A percentile compares a stretch with the other conserved stretches of the same genome.
Evolutionary conservation across 2,888 invertebrate species (phyloP).

Genomic region (Harmothoe impar): DNA sequence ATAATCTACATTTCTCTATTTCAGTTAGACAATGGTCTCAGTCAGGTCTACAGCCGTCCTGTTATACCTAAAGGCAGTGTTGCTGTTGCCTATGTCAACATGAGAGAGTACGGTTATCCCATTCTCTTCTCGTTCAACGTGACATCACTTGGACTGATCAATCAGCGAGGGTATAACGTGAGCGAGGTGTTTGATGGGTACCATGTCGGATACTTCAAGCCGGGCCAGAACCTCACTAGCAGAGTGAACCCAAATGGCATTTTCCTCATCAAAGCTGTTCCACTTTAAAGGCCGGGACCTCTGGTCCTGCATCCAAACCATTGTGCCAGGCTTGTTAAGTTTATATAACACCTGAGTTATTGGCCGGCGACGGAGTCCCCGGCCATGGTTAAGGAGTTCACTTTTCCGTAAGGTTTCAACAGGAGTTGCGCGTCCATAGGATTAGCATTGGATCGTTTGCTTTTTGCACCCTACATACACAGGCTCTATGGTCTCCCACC

Average conservation of each 20-base stretch:
- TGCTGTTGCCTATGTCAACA: slow-evolving; percentile 77
- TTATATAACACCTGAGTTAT: too few relatives aligned
- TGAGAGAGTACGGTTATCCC: slow-evolving; percentile 73
- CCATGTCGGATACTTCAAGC: slow-evolving; percentile 72
- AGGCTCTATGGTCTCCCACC: too few relatives aligned
- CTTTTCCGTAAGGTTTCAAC: too few relatives aligned
- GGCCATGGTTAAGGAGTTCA: too few relatives aligned
- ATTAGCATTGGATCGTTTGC: too few relatives aligned
- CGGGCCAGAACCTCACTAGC: slow-evolving; percentile 69
- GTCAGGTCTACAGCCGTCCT: slow-evolving; percentile 95
- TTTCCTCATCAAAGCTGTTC: slow-evolving; percentile 65
- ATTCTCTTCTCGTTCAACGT: slow-evolving; percentile 69
- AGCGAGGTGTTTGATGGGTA: slow-evolving; percentile 77
- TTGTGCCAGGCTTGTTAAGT: too few relatives aligned
- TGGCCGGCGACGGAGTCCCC: too few relatives aligned
- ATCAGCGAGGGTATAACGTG: slow-evolving; percentile 74
- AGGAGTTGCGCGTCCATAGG: too few relatives aligned
- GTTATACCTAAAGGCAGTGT: slow-evolving; percentile 76
- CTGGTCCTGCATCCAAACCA: too few relatives aligned
- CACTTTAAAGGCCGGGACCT: too few relatives aligned
- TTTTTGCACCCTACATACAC: too few relatives aligned
- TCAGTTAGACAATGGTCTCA: slow-evolving; percentile 84
- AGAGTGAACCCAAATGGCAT: slow-evolving; percentile 71
- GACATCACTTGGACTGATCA: slow-evolving; percentile 72
- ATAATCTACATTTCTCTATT: slow-evolving; percentile 7